Evolutionary conservation across 2,113 vertebrate genomes (phyloP), one percentile per base, ranked within the genome.

Genomic region (Gobio gobio): DNA sequence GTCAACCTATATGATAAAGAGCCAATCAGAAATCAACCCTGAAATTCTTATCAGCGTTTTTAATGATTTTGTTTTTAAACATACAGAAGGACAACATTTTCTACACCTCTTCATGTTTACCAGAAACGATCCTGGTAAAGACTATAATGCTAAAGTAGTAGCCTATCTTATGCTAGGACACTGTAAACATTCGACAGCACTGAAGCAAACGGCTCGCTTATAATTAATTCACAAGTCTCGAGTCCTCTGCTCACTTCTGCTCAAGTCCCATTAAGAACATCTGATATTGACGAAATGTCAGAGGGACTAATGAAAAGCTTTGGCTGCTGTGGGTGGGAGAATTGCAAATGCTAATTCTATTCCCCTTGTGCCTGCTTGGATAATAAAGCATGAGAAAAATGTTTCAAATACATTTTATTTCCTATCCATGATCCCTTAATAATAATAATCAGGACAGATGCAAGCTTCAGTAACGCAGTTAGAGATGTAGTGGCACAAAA

Each of bases 221-320:
- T 79, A 63, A 83, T 78, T 85, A 47, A 85, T 63, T 73, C 20
- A 49, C 43, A 78, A 68, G 10, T 47, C 29, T 59, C 0, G 5
- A 83, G 73, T 74, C 22, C 58, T 58, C 26, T 10, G 33, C 14
- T 74, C 49, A 43, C 68, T 84, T 79, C 54, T n/a, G 58, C 58
- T 87, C 9, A 82, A 64, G 68, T 56, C 72, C 72, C 61, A 74
- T 85, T 83, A 76, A 63, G 24, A 85, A 22, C 54, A 45, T 85
- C 79, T 66, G 49, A 83, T 45, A 79, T 66, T 74, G 87, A 82
- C 80, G 66, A 83, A 79, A 88, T 79, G 56, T 79, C 74, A 86
- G 10, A 83, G 87, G 26, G 47, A 70, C 29, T 82, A 61, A 68
- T 78, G 63, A 82, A 77, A 56, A 68, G 47, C 51, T 49, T 18